A percentile compares a stretch with the other conserved stretches of the same genome.
phyloP scores from a whole-genome alignment of 23 tunicate species.

The Halocynthia aurantium region DNA sequence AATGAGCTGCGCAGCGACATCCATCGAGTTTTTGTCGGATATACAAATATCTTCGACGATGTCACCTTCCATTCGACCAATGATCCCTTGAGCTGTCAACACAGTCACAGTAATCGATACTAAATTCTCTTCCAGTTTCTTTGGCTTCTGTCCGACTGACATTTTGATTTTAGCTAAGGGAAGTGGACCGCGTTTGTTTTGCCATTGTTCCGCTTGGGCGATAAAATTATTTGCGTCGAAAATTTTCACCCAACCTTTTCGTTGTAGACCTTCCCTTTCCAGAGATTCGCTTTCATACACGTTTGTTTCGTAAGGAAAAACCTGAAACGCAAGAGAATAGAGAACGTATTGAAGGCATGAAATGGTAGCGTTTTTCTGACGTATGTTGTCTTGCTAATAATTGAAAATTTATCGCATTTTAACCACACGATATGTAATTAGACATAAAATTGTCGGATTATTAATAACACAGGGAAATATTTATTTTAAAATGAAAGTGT shows the following conservation, averaged over 20 bases:
- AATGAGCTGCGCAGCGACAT: slow-evolving; percentile 40
- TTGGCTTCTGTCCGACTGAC: slow-evolving; percentile 50
- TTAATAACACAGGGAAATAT: background rate
- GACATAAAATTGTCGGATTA: background rate
- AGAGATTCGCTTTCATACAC: slow-evolving; percentile 14
- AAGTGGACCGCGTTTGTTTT: background rate
- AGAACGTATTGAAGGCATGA: background rate
- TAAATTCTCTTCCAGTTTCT: slow-evolving; percentile 1
- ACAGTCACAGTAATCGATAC: slow-evolving; percentile 56
- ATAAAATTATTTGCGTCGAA: slow-evolving; percentile 53
- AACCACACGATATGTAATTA: background rate
- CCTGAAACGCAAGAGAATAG: slow-evolving; percentile 7
- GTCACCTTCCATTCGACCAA: slow-evolving; percentile 33
- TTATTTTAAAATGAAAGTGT: too few relatives aligned
- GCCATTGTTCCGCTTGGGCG: slow-evolving; percentile 15
- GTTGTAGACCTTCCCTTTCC: slow-evolving; percentile 6
- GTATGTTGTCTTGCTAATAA: too few relatives aligned
- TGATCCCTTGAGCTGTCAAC: slow-evolving; percentile 33
- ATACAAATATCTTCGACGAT: slow-evolving; percentile 42
- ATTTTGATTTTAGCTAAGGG: slow-evolving; percentile 39
- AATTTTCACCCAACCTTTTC: slow-evolving; percentile 48
- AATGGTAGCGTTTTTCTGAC: too few relatives aligned
- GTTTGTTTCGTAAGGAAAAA: slow-evolving; percentile 27
- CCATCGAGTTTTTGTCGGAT: slow-evolving; percentile 51
- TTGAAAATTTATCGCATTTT: background rate